Percentiles rank a stretch among this genome's conserved stretches.
Conservation (phyloP, 2,113 vertebrate genomes). For the Barnardius zonarius region DNA sequence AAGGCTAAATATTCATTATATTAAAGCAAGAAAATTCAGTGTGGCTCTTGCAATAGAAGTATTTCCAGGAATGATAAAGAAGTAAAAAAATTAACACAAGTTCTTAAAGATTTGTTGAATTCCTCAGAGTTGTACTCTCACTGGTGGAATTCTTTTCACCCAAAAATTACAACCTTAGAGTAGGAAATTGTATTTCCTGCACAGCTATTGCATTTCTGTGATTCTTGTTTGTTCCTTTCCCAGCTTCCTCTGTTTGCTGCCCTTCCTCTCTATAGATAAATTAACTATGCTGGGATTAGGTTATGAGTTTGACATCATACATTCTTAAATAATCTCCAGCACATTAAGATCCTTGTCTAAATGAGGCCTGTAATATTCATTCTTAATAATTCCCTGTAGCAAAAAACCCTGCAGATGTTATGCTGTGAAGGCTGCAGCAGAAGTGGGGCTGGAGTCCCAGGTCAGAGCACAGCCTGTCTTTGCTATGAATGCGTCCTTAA, state of each 20-base stretch:
- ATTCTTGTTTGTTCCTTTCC: background rate
- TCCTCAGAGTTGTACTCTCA: background rate
- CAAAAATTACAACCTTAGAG: background rate
- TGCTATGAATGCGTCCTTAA: background rate
- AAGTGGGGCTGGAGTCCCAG: background rate
- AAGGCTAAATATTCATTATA: background rate
- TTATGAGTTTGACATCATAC: background rate
- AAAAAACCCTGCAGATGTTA: background rate
- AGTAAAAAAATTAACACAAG: background rate
- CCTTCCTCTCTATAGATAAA: background rate
- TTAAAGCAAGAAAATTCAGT: background rate
- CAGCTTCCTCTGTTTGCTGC: background rate
- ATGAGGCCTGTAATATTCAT: background rate
- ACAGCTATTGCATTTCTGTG: background rate
- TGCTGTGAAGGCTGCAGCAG: fast-evolving
- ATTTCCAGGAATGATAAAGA: background rate
- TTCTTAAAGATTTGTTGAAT: background rate
- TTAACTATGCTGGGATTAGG: background rate
- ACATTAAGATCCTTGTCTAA: background rate
- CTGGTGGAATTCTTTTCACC: background rate
- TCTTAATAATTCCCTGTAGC: background rate
- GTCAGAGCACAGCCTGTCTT: background rate
- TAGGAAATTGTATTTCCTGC: background rate
- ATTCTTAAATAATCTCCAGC: background rate
- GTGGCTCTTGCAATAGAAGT: background rate